Conservation (phyloP, 2,888 invertebrate genomes). For the Neoaliturus tenellus region DNA sequence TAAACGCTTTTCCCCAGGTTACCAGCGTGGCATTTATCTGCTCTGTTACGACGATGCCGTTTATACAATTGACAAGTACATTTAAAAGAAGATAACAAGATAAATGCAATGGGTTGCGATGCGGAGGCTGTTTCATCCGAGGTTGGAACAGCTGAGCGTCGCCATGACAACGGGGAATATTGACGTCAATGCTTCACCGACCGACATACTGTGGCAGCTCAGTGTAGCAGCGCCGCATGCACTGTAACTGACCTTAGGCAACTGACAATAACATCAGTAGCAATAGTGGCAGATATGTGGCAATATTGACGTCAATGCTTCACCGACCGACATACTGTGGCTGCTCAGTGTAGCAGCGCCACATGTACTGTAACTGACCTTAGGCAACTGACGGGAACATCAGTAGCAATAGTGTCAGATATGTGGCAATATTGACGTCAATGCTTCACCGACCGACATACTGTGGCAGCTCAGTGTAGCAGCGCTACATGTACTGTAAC, state of each 20-base stretch:
- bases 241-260: constrained; percentile 2
- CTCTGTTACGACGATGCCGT: too few relatives aligned
- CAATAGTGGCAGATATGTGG: background rate
- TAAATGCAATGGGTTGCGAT: constrained; percentile 26
- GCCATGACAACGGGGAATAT: constrained; percentile 41
- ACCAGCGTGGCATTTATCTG: too few relatives aligned
- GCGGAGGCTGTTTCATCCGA: constrained; percentile 31
- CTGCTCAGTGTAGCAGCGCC: background rate
- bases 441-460: constrained; percentile 21
- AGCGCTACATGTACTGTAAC: background rate
- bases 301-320: constrained; percentile 38
- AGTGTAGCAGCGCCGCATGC: background rate
- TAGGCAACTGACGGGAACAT: background rate
- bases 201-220: constrained; percentile 30
- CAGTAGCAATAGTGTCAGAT: background rate
- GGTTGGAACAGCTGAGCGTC: constrained; percentile 46
- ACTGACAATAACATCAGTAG: background rate
- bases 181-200: constrained; percentile 36
- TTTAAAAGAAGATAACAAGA: constrained; percentile 25
- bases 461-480: background rate
- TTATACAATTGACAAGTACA: constrained; percentile 4
- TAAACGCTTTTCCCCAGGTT: too few relatives aligned
- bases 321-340: constrained; percentile 26
- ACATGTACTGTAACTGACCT: constrained; percentile 3
- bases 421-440: background rate